phyloP scores from a whole-genome alignment of 92 coral and sea anemone genomes.

The Pocillopora grandis region DNA sequence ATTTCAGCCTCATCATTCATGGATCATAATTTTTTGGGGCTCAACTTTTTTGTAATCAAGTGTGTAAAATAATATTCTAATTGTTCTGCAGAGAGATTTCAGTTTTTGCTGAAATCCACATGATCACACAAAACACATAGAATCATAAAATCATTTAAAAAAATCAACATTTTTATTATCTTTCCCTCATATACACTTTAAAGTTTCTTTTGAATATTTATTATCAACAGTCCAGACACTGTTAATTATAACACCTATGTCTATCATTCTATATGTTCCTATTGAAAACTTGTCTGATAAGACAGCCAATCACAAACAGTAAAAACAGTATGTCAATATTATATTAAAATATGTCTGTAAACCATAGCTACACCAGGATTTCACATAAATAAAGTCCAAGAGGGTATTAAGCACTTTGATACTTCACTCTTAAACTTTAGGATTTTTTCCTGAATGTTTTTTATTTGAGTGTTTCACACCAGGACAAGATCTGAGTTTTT shows the following conservation, averaged over 20 bases:
- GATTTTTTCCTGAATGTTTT: too few relatives aligned
- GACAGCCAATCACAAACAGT: not conserved
- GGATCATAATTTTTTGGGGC: too few relatives aligned
- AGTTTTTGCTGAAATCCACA: too few relatives aligned
- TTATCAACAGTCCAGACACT: not conserved
- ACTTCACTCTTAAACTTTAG: too few relatives aligned
- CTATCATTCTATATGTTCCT: not conserved
- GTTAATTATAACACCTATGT: not conserved
- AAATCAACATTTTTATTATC: not conserved
- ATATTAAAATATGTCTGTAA: conserved; percentile 2
- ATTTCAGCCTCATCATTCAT: too few relatives aligned
- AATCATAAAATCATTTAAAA: too few relatives aligned
- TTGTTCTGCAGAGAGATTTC: too few relatives aligned
- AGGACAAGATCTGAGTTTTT: too few relatives aligned
- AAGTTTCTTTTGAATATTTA: not conserved
- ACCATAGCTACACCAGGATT: not conserved
- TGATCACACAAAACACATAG: too few relatives aligned
- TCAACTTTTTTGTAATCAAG: too few relatives aligned
- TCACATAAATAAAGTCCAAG: not conserved
- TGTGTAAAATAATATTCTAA: too few relatives aligned
- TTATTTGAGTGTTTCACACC: too few relatives aligned
- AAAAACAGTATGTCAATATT: conserved; percentile 7
- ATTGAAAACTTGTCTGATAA: not conserved
- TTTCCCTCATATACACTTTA: not conserved
- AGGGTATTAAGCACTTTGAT: not conserved